phyloP scores from a whole-genome alignment of 2,888 invertebrate genomes.

The Protophormia terraenovae region DNA sequence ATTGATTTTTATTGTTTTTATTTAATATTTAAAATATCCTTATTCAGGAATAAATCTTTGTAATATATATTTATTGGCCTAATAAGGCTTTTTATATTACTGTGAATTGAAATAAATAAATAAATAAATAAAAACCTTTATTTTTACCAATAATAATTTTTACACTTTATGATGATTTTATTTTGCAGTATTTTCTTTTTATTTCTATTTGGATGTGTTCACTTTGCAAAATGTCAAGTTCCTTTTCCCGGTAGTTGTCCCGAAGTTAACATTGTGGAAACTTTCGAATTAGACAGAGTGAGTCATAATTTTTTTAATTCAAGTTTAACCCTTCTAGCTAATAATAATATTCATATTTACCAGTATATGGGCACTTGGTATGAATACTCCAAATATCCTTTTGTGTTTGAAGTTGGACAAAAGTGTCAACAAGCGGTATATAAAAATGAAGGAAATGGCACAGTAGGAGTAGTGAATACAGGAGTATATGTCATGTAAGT shows the following conservation, averaged over 20 bases:
- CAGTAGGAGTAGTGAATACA: conserved; percentile 82
- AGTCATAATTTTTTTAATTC: conserved; percentile 67
- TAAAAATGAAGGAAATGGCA: conserved; percentile 80
- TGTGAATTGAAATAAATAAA: no score
- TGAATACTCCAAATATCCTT: conserved; percentile 89
- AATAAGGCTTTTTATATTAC: no score
- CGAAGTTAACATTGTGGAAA: conserved; percentile 83
- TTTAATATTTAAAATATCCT: no score
- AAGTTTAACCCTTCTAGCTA: no score
- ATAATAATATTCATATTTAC: neutral
- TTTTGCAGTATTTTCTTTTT: conserved; percentile 13
- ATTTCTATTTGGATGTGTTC: conserved; percentile 21
- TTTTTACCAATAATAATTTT: no score
- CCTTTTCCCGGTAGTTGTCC: conserved; percentile 86
- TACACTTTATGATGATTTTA: no score
- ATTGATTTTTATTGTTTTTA: no score
- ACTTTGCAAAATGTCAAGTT: conserved; percentile 82
- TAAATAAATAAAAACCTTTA: no score
- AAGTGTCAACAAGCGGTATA: conserved; percentile 89
- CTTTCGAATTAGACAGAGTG: conserved; percentile 83
- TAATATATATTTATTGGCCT: no score
- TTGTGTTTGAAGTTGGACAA: conserved; percentile 88
- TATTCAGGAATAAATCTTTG: no score
- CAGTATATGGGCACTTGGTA: conserved; percentile 91
- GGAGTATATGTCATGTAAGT: conserved; percentile 76